phyloP scores from a whole-genome alignment of 2,888 invertebrate species.

The Andrena trimmerana region DNA sequence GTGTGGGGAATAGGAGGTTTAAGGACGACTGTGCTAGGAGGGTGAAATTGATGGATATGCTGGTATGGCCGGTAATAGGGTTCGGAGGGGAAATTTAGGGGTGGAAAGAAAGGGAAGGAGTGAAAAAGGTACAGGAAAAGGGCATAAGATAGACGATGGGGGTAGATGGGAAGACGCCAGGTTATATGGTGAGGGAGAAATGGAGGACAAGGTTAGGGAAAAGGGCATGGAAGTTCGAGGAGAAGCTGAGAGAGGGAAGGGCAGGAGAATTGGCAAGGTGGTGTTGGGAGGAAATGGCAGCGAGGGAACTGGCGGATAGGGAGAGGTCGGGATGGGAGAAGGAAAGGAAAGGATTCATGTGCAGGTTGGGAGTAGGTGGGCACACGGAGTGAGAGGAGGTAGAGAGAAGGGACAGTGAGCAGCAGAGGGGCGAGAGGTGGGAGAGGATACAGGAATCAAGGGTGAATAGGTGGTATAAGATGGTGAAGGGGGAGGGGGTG shows the following conservation, averaged over 20 bases:
- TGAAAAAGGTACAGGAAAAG: neutral
- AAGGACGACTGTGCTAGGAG: too few relatives aligned
- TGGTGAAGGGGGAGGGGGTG: neutral
- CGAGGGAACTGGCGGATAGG: neutral
- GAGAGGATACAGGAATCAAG: neutral
- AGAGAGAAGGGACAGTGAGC: neutral
- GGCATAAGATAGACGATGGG: neutral
- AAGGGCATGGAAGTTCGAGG: conserved; percentile 5
- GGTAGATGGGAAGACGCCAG: neutral
- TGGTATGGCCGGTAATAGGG: neutral
- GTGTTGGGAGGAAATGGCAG: neutral
- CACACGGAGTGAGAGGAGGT: neutral
- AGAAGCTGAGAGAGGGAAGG: neutral
- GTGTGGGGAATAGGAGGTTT: too few relatives aligned
- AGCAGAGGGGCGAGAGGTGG: neutral
- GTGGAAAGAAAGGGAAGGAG: neutral
- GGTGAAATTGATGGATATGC: neutral
- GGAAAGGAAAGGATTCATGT: neutral
- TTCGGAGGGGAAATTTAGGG: neutral
- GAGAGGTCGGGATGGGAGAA: neutral
- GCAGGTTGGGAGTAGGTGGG: neutral
- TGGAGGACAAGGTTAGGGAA: neutral
- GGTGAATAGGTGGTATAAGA: neutral
- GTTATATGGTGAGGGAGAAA: neutral
- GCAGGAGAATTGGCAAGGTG: neutral